phyloP scores from a whole-genome alignment of 2,888 invertebrate species.

The Arenicola marina region DNA sequence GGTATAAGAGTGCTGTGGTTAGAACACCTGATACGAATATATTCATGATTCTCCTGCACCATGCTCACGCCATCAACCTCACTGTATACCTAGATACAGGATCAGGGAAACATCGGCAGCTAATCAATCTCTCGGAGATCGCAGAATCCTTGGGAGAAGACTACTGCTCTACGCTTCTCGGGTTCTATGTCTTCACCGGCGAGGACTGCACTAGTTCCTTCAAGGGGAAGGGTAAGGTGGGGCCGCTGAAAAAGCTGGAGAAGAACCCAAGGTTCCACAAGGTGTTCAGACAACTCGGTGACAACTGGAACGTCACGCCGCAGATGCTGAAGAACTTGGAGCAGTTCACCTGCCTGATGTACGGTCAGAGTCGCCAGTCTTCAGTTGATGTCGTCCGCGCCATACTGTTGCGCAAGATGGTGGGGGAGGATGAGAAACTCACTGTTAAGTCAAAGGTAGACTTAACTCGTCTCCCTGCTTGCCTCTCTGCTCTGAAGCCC shows the following conservation, averaged over 20 bases:
- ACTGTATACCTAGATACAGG: slow-evolving; percentile 18
- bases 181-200: slow-evolving; percentile 18
- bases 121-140: slow-evolving; percentile 14
- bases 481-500: no score
- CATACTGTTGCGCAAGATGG: no score
- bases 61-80: slow-evolving; percentile 10
- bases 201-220: slow-evolving; percentile 20
- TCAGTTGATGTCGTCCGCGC: no score
- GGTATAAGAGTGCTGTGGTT: slow-evolving; percentile 18
- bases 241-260: slow-evolving; percentile 19
- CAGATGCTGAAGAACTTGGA: no score
- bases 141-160: slow-evolving; percentile 9
- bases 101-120: slow-evolving; percentile 13
- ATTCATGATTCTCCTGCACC: slow-evolving; percentile 14
- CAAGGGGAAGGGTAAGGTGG: slow-evolving; percentile 24
- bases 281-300: slow-evolving; percentile 14
- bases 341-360: no score
- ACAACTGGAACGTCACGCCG: no score
- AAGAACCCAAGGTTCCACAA: slow-evolving; percentile 9
- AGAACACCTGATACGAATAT: slow-evolving; percentile 18
- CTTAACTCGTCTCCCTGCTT: no score
- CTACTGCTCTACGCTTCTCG: slow-evolving; percentile 17
- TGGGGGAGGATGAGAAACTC: no score
- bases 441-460: no score
- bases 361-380: no score